Evolutionary conservation across 2,888 invertebrate genomes (phyloP).

Genomic region (Hirtodrosophila confusa): DNA sequence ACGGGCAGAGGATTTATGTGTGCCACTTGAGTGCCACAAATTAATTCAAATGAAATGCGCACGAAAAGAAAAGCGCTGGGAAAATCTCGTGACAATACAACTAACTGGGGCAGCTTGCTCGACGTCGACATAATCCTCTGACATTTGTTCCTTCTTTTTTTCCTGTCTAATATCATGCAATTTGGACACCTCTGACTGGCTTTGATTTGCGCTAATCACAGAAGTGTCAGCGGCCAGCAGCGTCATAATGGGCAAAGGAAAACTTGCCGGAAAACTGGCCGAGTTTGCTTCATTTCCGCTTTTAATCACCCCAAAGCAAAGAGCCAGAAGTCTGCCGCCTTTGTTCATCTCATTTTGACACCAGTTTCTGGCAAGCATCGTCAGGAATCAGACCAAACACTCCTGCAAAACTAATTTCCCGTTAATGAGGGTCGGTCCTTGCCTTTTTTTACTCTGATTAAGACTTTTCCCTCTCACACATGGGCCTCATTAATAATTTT

Average conservation of each 20-base stretch:
- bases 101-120: conserved; percentile 24
- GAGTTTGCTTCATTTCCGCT: conserved; percentile 65
- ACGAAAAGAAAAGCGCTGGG: conserved; percentile 11
- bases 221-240: conserved; percentile 61
- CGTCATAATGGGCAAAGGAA: conserved; percentile 23
- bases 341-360: conserved; percentile 65
- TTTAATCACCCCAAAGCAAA: conserved; percentile 68
- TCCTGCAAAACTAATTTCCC: conserved; percentile 79
- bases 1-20: conserved; percentile 63
- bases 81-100: conserved; percentile 20
- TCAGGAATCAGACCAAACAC: conserved; percentile 42
- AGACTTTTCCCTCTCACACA: conserved; percentile 64
- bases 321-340: conserved; percentile 5
- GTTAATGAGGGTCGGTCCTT: conserved; percentile 77
- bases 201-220: conserved; percentile 78
- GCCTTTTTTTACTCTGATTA: conserved; percentile 47
- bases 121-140: conserved; percentile 43
- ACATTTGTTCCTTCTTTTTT: conserved; percentile 20
- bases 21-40: conserved; percentile 81
- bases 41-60: conserved; percentile 79
- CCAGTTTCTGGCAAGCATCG: conserved; percentile 33
- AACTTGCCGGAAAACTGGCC: conserved; percentile 33
- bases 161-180: conserved; percentile 65
- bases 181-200: conserved; percentile 70
- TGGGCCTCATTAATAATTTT: conserved; percentile 76